phyloP scores from a whole-genome alignment of 2,888 invertebrate species.

The Calephelis perditalis region DNA sequence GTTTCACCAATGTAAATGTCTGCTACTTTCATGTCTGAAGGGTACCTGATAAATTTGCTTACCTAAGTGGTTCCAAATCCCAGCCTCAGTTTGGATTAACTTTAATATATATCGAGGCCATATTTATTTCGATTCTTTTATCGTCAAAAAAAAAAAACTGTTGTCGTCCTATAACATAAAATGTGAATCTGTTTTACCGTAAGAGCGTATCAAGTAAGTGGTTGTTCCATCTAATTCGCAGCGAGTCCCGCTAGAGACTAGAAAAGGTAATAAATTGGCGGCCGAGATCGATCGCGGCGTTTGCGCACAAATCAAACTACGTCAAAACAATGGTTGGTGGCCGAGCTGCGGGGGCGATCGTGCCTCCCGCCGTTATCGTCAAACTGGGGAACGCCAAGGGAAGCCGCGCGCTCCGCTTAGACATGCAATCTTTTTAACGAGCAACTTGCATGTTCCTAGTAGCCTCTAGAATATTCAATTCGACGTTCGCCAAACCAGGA shows the following conservation, averaged over 20 bases:
- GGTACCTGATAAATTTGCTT: no score
- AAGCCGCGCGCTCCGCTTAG: constrained; percentile 19
- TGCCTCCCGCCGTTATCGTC: constrained; percentile 55
- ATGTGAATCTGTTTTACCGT: constrained; percentile 2
- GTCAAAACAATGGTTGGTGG: constrained; percentile 60
- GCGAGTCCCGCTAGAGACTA: constrained; percentile 45
- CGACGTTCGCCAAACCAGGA: constrained; percentile 2
- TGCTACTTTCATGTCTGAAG: no score
- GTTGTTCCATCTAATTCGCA: constrained; percentile 42
- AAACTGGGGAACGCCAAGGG: constrained; percentile 30
- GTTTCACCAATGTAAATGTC: no score
- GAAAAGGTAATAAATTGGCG: constrained; percentile 64
- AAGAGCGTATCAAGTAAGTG: constrained; percentile 12
- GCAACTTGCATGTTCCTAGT: constrained; percentile 17
- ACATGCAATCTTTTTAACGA: constrained; percentile 18
- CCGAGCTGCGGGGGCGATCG: constrained; percentile 63
- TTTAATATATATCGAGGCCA: no score
- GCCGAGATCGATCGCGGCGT: constrained; percentile 55
- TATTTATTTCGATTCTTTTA: no score
- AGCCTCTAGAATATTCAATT: constrained; percentile 17
- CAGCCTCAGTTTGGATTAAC: no score
- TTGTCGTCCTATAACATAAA: neutral
- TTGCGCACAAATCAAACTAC: constrained; percentile 67
- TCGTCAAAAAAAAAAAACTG: no score
- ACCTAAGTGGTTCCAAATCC: no score